Evolutionary conservation across 1,140 invertebrate species (phyloP), one percentile per base, ranked within the genome.

Genomic region (Zaprionus vittiger): DNA sequence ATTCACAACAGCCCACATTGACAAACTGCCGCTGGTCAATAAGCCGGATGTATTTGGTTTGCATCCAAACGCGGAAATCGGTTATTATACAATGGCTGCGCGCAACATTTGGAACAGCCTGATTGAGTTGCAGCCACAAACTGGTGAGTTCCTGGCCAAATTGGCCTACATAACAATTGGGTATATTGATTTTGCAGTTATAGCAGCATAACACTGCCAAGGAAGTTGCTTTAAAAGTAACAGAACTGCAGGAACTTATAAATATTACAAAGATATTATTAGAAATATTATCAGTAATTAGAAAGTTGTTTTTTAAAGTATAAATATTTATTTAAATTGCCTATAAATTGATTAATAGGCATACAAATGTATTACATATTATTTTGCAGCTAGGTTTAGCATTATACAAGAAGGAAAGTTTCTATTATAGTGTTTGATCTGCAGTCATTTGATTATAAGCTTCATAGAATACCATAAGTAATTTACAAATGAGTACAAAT

Each of bases 21-120:
- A 97, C 81, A 94, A 94, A 73, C 86, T 97, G 9, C 96, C 97
- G 5, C 84, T 97, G 37, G 94, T 95, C 4, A 97, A 97, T 79
- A 95, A 95, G 26, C 97, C 98, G 2, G 97, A 97, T 91, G 96
- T 98, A 64, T 97, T 98, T 94, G 98, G 98, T 68, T 94, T 99
- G 79, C 97, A 99, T 93, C 94, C 96, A 41, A 99, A 99, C 93
- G 97, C 97, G 7, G 97, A 98, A 94, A 98, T 98, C 91, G 96
- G 96, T n/a, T 97, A 97, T 92, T 98, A 97, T 91, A 98, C 97
- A 44, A 95, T 96, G 92, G 96, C 97, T 1, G 96, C 96, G 5
- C 95, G 96, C 80, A 95, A 96, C 83, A 97, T 98, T 94, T 98
- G 97, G 97, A 94, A 81, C 52, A 95, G 97, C 93, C 93, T 98